A percentile compares a stretch with the other conserved stretches of the same genome.
phyloP scores from a whole-genome alignment of 2,888 invertebrate genomes.

The Hedya salicella region DNA sequence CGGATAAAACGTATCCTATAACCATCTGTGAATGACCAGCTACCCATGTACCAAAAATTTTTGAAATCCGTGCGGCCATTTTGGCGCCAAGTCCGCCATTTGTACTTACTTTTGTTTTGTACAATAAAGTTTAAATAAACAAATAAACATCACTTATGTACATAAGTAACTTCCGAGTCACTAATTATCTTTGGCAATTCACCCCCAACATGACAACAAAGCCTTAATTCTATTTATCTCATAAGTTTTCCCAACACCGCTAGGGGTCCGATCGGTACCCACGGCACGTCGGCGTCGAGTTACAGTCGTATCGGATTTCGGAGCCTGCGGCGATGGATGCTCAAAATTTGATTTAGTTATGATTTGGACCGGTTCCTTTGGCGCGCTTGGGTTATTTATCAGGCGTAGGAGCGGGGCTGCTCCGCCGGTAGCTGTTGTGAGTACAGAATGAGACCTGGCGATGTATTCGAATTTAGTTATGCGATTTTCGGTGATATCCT shows the following conservation, averaged over 20 bases:
- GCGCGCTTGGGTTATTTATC: slow-evolving; percentile 32
- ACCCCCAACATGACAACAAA: not conserved
- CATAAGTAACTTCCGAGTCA: no score
- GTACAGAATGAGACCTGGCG: not conserved
- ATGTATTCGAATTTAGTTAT: no score
- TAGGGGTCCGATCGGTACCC: slow-evolving; percentile 29
- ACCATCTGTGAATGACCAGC: no score
- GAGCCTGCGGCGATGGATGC: slow-evolving; percentile 37
- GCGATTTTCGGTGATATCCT: no score
- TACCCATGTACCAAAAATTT: no score
- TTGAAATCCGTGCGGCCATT: no score
- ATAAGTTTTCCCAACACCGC: slow-evolving; percentile 29
- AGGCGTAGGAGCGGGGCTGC: not conserved
- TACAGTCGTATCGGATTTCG: slow-evolving; percentile 37
- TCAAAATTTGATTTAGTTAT: slow-evolving; percentile 44
- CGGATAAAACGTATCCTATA: no score
- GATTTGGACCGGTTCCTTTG: slow-evolving; percentile 39
- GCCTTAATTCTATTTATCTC: slow-evolving; percentile 32
- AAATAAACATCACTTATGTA: no score
- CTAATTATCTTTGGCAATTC: not conserved
- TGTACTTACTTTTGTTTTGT: no score
- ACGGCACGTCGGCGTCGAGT: slow-evolving; percentile 34
- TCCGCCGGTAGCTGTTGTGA: not conserved
- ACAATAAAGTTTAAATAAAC: no score
- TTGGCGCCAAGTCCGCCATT: no score